Percentiles rank a stretch among this genome's conserved stretches.
Conservation (phyloP, 2,797 vertebrate genomes). For the Malurus leucopterus region DNA sequence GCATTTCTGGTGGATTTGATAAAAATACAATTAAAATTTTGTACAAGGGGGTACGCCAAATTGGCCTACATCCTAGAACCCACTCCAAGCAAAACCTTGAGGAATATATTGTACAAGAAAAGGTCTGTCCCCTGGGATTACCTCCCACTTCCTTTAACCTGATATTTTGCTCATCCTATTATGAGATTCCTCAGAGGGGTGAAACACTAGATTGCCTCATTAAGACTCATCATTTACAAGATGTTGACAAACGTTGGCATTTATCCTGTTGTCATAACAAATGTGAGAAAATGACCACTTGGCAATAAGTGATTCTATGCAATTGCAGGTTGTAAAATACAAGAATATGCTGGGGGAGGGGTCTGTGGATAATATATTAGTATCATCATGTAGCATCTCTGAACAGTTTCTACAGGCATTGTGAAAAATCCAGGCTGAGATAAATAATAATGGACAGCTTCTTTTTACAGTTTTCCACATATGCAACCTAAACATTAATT, state of each 20-base stretch:
- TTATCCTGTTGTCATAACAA: constrained; percentile 79
- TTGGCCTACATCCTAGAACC: constrained; percentile 74
- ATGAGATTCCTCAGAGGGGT: constrained; percentile 72
- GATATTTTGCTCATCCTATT: constrained; percentile 77
- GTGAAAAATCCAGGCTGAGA: constrained; percentile 14
- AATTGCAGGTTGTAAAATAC: constrained; percentile 42
- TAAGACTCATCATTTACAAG: constrained; percentile 81
- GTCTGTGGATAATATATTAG: constrained; percentile 7
- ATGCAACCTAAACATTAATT: constrained; percentile 14
- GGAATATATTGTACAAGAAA: constrained; percentile 67
- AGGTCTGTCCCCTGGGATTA: constrained; percentile 62
- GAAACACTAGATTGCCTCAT: constrained; percentile 77
- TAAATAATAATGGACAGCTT: constrained; percentile 12
- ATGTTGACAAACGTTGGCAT: constrained; percentile 80
- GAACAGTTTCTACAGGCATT: background rate
- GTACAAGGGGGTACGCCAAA: constrained; percentile 63
- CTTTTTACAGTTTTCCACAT: constrained; percentile 3
- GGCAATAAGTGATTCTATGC: constrained; percentile 67
- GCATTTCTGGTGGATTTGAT: constrained; percentile 72
- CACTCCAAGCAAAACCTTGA: constrained; percentile 71
- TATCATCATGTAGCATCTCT: constrained; percentile 3
- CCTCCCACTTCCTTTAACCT: constrained; percentile 71
- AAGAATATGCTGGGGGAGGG: background rate
- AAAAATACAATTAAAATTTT: constrained; percentile 76
- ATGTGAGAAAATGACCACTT: constrained; percentile 79